phyloP scores from a whole-genome alignment of 1,140 invertebrate species.

The Rhyzopertha dominica region DNA sequence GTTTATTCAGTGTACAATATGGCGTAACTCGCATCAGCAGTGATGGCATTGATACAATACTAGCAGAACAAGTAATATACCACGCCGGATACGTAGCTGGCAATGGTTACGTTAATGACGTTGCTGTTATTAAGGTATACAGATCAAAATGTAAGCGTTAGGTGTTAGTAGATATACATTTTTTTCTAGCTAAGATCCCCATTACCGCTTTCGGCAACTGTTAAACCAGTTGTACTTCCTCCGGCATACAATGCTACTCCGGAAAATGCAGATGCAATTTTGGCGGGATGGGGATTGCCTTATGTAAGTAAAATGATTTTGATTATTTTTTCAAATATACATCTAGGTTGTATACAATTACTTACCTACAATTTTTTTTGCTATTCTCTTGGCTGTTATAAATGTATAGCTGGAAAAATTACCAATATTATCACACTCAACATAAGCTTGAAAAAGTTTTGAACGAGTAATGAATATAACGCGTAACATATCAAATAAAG shows the following conservation, averaged over 20 bases:
- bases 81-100: background rate
- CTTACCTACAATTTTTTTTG: too few relatives aligned
- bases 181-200: constrained; percentile 2
- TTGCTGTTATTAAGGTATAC: constrained; percentile 6
- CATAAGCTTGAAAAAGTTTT: too few relatives aligned
- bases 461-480: too few relatives aligned
- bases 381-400: too few relatives aligned
- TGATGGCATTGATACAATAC: background rate
- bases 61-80: background rate
- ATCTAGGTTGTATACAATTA: too few relatives aligned
- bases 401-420: too few relatives aligned
- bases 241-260: background rate
- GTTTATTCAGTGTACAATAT: background rate
- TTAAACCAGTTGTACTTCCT: constrained; percentile 7
- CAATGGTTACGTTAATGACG: constrained; percentile 2
- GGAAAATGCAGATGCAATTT: constrained; percentile 2
- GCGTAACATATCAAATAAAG: too few relatives aligned
- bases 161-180: background rate
- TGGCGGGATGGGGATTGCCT: constrained; percentile 15
- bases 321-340: too few relatives aligned
- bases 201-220: background rate
- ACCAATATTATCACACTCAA: too few relatives aligned
- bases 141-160: too few relatives aligned
- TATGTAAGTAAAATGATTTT: constrained; percentile 8
- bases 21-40: background rate